Base-by-base conservation (phyloP, 2,113 vertebrate species). In the Triplophysa tibetana region DNA sequence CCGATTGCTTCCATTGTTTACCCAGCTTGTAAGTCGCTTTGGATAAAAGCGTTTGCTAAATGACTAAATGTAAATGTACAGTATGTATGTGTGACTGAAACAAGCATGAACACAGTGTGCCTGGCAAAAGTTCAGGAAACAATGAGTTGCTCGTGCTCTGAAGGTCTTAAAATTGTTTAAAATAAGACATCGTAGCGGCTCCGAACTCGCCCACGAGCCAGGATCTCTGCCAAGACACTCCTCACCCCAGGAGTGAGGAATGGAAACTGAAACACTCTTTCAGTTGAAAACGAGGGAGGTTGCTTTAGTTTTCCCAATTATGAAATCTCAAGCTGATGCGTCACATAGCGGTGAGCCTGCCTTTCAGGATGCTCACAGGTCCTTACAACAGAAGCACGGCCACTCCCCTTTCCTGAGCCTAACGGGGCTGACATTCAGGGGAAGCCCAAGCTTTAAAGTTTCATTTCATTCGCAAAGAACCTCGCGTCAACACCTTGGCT, bases 91-190 rank as follows among this genome's bases (percentile, higher is more conserved):
- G 58, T 70, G 16, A n/a, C 41, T 52, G n/a, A 33, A 29, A 38
- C 38, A 9, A 10, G 19, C 41, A 76, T 38, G 24, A 62, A 76
- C 60, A 50, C 17, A 48, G 19, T 19, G 14, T 54, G 48, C 33
- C 82, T 86, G 87, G 87, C 84, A 85, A 26, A 60, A n/a, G 9
- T 58, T 82, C 75, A 85, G 86, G 86, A 88, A 88, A 88, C 73
- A 85, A 75, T 88, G 85, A 88, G 77, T 85, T 62, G 56, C 54
- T 78, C 14, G 65, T 60, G 83, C 78, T 38, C 70, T 4, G 26
- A 33, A 63, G 23, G 17, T 70, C 76, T 81, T 81, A 38, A 75
- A 83, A 81, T 33, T 80, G 66, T 41, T 63, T 62, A 83, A 85
- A 86, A 76, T 79, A 83, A 86, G 79, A 78, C 70, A 80, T 79